Evolutionary conservation across 53 echinoderm and acorn worm species (phyloP).

Genomic region (Temnopleurus reevesii): DNA sequence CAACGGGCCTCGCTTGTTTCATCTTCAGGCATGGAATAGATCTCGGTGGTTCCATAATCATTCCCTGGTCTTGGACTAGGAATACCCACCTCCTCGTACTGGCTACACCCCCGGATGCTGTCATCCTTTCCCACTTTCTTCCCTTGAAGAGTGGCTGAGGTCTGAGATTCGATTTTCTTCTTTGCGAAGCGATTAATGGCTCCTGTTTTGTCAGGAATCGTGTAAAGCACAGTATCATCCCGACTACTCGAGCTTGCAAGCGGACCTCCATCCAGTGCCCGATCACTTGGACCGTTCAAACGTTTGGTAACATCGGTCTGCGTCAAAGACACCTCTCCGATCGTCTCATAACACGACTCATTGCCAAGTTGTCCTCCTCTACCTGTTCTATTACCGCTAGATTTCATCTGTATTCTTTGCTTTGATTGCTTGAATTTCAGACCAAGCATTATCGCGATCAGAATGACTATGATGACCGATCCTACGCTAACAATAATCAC

Average conservation of each 20-base stretch:
- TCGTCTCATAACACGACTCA: not conserved
- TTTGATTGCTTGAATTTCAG: not conserved
- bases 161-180: not conserved
- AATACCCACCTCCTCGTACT: not conserved
- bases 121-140: not conserved
- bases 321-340: not conserved
- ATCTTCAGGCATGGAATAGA: not conserved
- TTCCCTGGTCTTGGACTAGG: not conserved
- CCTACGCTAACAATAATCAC: no score
- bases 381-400: not conserved
- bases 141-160: not conserved
- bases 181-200: not conserved
- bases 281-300: not conserved
- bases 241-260: no score
- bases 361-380: not conserved
- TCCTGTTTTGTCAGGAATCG: not conserved
- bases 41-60: not conserved
- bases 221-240: no score
- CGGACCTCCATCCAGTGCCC: not conserved
- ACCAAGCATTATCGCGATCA: not conserved
- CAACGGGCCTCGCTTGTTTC: not conserved
- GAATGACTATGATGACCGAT: not conserved
- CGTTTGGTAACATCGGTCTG: not conserved
- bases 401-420: not conserved
- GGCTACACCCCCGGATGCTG: not conserved